phyloP scores from a whole-genome alignment of 2,797 vertebrate species.

The Salarias fasciatus region DNA sequence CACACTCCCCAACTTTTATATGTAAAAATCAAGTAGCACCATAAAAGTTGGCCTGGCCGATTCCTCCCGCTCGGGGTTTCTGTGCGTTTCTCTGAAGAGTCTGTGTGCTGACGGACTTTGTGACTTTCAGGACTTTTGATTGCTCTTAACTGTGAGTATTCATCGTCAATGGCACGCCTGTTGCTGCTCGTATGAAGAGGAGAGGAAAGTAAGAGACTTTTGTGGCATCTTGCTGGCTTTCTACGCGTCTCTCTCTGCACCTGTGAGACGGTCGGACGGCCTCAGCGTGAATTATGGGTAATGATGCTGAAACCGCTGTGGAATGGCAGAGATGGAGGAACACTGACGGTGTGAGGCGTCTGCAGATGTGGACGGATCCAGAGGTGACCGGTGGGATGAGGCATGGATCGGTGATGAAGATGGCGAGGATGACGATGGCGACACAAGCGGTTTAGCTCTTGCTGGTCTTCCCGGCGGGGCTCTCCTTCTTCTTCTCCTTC shows the following conservation, averaged over 20 bases:
- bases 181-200: slow-evolving; percentile 27
- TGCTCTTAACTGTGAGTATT: slow-evolving; percentile 37
- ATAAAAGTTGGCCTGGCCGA: slow-evolving; percentile 77
- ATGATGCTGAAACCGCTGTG: slow-evolving; percentile 16
- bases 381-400: slow-evolving; percentile 46
- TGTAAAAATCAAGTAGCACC: slow-evolving; percentile 84
- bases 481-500: slow-evolving; percentile 69
- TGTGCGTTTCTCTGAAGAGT: slow-evolving; percentile 62
- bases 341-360: slow-evolving; percentile 45
- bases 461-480: slow-evolving; percentile 71
- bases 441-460: slow-evolving; percentile 76
- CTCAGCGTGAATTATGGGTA: too few species aligned
- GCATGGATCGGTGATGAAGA: slow-evolving; percentile 42
- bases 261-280: too few species aligned
- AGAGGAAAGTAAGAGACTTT: slow-evolving; percentile 1
- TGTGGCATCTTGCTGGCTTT: slow-evolving; percentile 34
- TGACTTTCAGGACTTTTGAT: slow-evolving; percentile 43
- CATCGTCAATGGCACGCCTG: slow-evolving; percentile 56
- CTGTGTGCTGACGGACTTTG: slow-evolving; percentile 58
- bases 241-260: slow-evolving; percentile 10
- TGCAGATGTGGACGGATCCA: slow-evolving; percentile 51
- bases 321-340: slow-evolving; percentile 40
- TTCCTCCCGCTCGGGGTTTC: slow-evolving; percentile 53
- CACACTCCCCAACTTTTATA: slow-evolving; percentile 69
- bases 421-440: slow-evolving; percentile 14